Evolutionary conservation across 2,797 vertebrate species (phyloP), one percentile per base, ranked within the genome.

Genomic region (Zenarchopterus dispar): DNA sequence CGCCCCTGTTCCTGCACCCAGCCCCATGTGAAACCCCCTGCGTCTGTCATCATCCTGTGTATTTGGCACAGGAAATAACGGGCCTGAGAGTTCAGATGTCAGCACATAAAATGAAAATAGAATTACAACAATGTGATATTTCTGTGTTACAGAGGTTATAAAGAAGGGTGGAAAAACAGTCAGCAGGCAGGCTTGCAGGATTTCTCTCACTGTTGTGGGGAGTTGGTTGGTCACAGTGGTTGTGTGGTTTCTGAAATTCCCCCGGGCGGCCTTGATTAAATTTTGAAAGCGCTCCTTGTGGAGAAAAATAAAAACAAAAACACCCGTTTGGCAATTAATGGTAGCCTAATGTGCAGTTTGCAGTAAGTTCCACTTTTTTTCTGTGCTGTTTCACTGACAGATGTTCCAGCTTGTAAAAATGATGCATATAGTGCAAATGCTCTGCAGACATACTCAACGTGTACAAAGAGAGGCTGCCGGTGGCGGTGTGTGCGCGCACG

Each of bases 101-200:
- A 41, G 19, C 80, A 65, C 83, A 86, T 88, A 79, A 90, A 84
- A 70, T 19, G 10, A 57, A 85, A 84, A 80, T 61, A 80, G 65
- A 83, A 70, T 75, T 81, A 79, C 73, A 83, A 85, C 85, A 84
- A 70, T 69, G 79, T 70, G 69, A 84, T 86, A 67, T 81, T 77
- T 79, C 62, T 51, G 67, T 17, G 54, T 67, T 57, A 62, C 44
- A n/a, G 80, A 41, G 63, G 75, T 54, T 46, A 62, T 68, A 56
- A 73, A 80, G 62, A 63, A 58, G 52, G 73, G 45, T 31, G 53
- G 58, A 26, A 16, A 39, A 65, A 21, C 16, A 53, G 59, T 4
- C 21, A 17, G 52, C 4, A 55, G 64, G 50, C 15, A 18, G 0
- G 26, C 31, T 63, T 1, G n/a, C 23, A 48, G 26, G 63, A 16